Evolutionary conservation across 2,113 vertebrate genomes (phyloP), one percentile per base, ranked within the genome.

Genomic region (Indri indri): DNA sequence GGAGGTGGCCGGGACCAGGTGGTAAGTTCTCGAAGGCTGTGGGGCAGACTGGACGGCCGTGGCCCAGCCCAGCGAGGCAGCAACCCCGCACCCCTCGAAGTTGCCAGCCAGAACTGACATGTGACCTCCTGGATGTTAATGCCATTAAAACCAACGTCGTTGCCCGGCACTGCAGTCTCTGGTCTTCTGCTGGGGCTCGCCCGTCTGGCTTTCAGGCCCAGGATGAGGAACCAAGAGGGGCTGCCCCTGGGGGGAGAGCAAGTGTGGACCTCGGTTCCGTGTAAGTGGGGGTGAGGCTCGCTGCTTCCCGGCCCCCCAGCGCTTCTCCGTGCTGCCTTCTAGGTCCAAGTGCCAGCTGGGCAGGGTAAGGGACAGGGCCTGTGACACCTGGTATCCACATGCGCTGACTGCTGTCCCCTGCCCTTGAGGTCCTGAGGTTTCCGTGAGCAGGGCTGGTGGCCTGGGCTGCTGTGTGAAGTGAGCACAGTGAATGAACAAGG

Each of bases 121-220:
- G 92, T 97, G 94, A 92, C 97, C 96, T 98, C 97, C 97, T 98
- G 97, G 98, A 95, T 98, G 97, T 96, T 6, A 57, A 98, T 98
- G 98, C 98, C 98, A 99, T 99, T 99, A 99, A 98, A 99, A 98
- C 84, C 37, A 79, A 96, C 0, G 12, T 91, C 95, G 97, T 98
- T 94, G 96, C 85, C 95, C 81, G 85, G 96, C 68, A 27, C 77
- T 74, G 50, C 4, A 0, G 84, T 96, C 25, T 95, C 70, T 96
- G 59, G 25, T 98, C 80, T 84, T 74, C 74, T 94, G 47, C 45
- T 66, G 34, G 86, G 73, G 47, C 57, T 23, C n/a, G 65, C 45
- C 14, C 0, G 54, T 34, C 82, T 79, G 42, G 32, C 45, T n/a
- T 18, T 45, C 34, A 30, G 37, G 82, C 57, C n/a, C 25, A 32